A percentile compares a stretch with the other conserved stretches of the same genome.
Conservation (phyloP, 1,140 invertebrate species). For the Coptotermes formosanus region DNA sequence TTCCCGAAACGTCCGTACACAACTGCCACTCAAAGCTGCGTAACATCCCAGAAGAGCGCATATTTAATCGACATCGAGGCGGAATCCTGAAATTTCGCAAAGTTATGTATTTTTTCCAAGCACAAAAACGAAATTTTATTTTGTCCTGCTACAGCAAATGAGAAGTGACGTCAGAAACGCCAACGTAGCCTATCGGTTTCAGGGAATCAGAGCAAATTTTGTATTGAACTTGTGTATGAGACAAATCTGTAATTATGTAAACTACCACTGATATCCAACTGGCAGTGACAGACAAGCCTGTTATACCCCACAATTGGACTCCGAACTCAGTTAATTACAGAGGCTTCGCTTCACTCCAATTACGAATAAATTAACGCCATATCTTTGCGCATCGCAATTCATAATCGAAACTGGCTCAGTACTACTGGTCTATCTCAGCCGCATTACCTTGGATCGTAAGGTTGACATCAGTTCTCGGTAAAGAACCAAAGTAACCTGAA, state of each 20-base stretch:
- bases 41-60: no score
- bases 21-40: no score
- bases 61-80: no score
- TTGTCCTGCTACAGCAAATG: no score
- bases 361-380: background rate
- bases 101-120: no score
- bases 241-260: background rate
- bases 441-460: background rate
- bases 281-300: background rate
- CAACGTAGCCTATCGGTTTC: no score
- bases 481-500: no score
- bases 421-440: background rate
- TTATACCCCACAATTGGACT: background rate
- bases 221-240: background rate
- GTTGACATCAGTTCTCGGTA: background rate
- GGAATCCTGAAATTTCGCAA: no score
- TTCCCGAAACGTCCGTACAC: no score
- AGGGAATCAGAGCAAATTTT: background rate
- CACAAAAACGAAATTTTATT: no score
- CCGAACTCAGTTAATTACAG: background rate
- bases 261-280: background rate
- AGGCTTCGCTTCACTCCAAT: background rate
- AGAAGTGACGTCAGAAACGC: no score
- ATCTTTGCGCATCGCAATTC: background rate
- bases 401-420: background rate